phyloP scores from a whole-genome alignment of 1,140 invertebrate genomes.

The Diuraphis noxia region DNA sequence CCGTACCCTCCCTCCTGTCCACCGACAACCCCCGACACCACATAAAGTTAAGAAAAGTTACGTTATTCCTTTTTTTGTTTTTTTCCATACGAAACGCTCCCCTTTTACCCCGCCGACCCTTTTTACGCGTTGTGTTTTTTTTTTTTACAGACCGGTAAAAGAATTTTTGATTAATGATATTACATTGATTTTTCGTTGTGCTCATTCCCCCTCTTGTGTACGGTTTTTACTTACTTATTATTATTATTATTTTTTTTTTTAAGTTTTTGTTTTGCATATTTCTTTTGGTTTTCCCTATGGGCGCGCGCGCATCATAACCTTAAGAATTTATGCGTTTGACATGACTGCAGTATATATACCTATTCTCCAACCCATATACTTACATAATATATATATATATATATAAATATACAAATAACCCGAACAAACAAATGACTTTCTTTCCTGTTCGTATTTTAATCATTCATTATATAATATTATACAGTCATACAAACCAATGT shows the following conservation, averaged over 20 bases:
- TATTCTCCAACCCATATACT: not conserved
- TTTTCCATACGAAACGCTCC: slow-evolving; percentile 42
- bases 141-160: slow-evolving; percentile 46
- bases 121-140: not conserved
- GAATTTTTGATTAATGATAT: slow-evolving; percentile 54
- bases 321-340: slow-evolving; percentile 47
- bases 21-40: not conserved
- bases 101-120: slow-evolving; percentile 18
- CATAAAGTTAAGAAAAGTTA: slow-evolving; percentile 53
- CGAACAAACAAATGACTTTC: not conserved
- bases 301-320: slow-evolving; percentile 8
- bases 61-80: slow-evolving; percentile 34
- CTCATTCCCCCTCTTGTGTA: not conserved
- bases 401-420: not conserved
- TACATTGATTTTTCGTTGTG: slow-evolving; percentile 47
- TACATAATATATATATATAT: not conserved
- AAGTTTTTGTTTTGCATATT: slow-evolving; percentile 52
- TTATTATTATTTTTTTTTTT: slow-evolving; percentile 8
- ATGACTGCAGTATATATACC: not conserved
- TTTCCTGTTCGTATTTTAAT: not conserved
- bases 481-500: not conserved
- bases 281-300: slow-evolving; percentile 19
- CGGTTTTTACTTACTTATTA: slow-evolving; percentile 17
- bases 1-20: not conserved
- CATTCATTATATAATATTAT: not conserved